These are phyloP conservation scores for Lamprologus lemairii DNA, from an alignment of 2,113 vertebrate genomes.

Conservation along the genomic window DNA sequence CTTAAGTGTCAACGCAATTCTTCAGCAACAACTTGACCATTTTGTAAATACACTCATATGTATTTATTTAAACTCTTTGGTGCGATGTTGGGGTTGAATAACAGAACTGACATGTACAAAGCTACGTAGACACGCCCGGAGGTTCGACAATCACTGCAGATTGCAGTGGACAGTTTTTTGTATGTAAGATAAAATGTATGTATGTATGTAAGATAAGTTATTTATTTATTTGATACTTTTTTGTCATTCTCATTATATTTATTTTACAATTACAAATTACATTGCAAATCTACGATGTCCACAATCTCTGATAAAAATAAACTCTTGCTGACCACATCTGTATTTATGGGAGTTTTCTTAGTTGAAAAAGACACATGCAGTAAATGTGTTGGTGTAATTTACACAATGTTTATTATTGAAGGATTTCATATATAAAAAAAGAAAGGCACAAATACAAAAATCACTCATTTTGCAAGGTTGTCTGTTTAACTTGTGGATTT, in stretches of 20 bases:
- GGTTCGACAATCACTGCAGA: not conserved
- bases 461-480: not conserved
- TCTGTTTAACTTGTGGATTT: not conserved
- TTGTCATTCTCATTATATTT: constrained; percentile 47
- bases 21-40: constrained; percentile 15
- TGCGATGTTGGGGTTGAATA: not conserved
- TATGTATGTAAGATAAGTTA: constrained; percentile 74
- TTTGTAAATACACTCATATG: not conserved
- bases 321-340: not conserved
- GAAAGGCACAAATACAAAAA: not conserved
- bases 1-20: not conserved
- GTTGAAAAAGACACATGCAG: not conserved
- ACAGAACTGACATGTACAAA: not conserved
- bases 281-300: not conserved
- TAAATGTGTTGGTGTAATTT: not conserved
- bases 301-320: constrained; percentile 33
- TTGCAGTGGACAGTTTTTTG: constrained; percentile 20
- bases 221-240: constrained; percentile 72
- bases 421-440: not conserved
- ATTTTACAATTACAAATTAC: constrained; percentile 32
- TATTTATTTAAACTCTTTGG: constrained; percentile 23
- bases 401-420: constrained; percentile 11
- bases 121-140: not conserved
- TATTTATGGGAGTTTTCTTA: not conserved
- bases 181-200: constrained; percentile 63